Base-by-base conservation (phyloP, 1,140 invertebrate species). In the Augochlora pura region DNA sequence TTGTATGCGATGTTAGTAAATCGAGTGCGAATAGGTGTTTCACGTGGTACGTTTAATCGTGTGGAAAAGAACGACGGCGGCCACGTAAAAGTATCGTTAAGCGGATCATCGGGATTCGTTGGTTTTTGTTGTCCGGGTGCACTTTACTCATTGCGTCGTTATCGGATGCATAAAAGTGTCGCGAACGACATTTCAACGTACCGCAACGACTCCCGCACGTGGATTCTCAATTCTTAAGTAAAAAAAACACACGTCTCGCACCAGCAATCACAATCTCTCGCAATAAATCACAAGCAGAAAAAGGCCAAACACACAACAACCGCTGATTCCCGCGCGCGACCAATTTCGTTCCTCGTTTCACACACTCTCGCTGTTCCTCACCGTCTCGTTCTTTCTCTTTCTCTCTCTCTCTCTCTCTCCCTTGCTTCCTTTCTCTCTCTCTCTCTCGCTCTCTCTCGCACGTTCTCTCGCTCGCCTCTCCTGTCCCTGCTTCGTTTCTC, bases 251-350 rank as follows among this genome's bases (percentile, higher is more conserved):
- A 86, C 86, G 85, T 84, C 83, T 77, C 81, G 72, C 86, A 86
- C 77, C 65, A 80, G 63, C 71, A 86, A 85, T 84, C 73, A 72
- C 75, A 69, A 82, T 84, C 77, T 80, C 65, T 78, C 82, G 72
- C 46, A 57, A 68, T 73, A 80, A 88, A 86, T 88, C 84, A 88
- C 86, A 88, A 86, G 86, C 88, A 84, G 81, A 88, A 88, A 89
- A 87, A 77, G 81, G 74, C 81, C 81, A 86, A 85, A 86, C 80
- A 88, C 86, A 86, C 87, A 84, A 86, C 80, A 84, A 86, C 80
- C 75, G 86, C 83, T 81, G 84, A 84, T 91, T 90, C 90, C 90
- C 90, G 90, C 90, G 90, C 89, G 88, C 86, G 82, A 86, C 84
- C 87, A 88, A 87, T 88, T 89, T 88, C 87, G 87, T 89, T 90